Evolutionary conservation across 2,113 vertebrate genomes (phyloP), one percentile per base, ranked within the genome.

Genomic region (Girardinichthys multiradiatus): DNA sequence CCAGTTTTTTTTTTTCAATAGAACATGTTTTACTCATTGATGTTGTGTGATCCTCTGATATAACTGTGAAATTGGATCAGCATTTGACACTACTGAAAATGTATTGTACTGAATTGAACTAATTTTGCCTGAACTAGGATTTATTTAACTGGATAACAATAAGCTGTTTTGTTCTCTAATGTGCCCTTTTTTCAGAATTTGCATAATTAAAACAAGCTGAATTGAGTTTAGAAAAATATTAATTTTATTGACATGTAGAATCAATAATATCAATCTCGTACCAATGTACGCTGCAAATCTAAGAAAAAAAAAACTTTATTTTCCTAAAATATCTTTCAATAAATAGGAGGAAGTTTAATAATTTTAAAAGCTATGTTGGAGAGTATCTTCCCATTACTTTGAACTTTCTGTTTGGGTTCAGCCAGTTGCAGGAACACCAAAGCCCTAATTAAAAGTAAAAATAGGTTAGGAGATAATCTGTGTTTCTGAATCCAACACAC

Each of bases 361-460:
- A 54, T 54, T 54, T 54, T 54, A n/a, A 54, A n/a, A 54, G 24
- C 48, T 17, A 26, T 8, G 24, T 33, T 19, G n/a, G n/a, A 57
- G 26, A 15, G 10, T 12, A 6, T 28, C 59, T 26, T 13, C 19
- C 0, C 26, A 71, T 68, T 54, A 30, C 54, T 15, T 64, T 54
- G 31, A 26, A 24, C 26, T 72, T 61, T 60, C 42, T 21, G 0
- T 33, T 37, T 17, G n/a, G 64, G 33, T 74, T 78, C 24, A 59
- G n/a, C 57, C 68, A 57, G 67, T 66, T 76, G 62, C 54, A 64
- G 42, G 59, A 75, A 62, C 27, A 58, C 54, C 59, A 21, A 70
- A 59, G 26, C 24, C 4, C 66, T 30, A 35, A 77, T 69, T 68
- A 67, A 68, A 76, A 79, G 57, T 57, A 21, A 62, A 27, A 13